Evolutionary conservation across 2,113 vertebrate species (phyloP).

Genomic region (Chroicocephalus ridibundus): DNA sequence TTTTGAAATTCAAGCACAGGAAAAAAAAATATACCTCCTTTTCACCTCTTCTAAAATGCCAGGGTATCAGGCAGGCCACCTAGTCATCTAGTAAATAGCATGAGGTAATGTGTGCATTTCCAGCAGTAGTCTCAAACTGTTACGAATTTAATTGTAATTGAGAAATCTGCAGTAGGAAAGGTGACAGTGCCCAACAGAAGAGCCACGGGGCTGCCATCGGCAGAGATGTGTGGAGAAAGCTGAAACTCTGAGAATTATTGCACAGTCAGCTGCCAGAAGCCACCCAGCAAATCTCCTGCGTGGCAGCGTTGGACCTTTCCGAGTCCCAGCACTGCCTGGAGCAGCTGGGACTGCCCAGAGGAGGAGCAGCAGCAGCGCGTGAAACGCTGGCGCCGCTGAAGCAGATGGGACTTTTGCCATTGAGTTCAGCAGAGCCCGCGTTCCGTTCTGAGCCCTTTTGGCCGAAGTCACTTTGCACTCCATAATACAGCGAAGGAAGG

Average conservation of each 20-base stretch:
- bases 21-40: background rate
- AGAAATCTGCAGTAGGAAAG: background rate
- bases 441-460: background rate
- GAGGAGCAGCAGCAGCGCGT: background rate
- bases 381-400: accelerated
- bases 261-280: background rate
- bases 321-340: background rate
- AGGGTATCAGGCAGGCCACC: background rate
- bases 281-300: background rate
- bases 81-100: background rate
- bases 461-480: background rate
- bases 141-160: background rate
- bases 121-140: background rate
- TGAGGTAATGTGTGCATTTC: background rate
- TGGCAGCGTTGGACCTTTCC: background rate
- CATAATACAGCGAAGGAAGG: background rate
- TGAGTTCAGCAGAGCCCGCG: background rate
- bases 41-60: background rate
- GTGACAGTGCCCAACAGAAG: background rate
- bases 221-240: background rate
- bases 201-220: background rate
- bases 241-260: background rate
- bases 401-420: background rate
- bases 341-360: background rate
- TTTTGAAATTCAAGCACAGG: background rate